phyloP scores from a whole-genome alignment of 2,888 invertebrate species.

The Hydropsyche betteni region DNA sequence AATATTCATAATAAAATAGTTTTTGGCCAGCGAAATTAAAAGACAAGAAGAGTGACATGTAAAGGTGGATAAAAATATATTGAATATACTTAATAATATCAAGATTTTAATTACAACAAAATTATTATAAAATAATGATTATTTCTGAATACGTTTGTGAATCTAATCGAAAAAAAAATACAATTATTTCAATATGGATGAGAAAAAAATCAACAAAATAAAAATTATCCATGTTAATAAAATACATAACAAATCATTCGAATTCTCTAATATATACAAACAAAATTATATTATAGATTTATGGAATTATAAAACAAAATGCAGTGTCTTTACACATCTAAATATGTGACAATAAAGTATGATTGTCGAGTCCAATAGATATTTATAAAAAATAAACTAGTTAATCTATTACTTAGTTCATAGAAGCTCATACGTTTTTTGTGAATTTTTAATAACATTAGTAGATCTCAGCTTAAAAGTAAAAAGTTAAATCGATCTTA shows the following conservation, averaged over 20 bases:
- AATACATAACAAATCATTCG: too few species aligned
- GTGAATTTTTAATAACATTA: constrained; percentile 7
- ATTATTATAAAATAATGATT: too few species aligned
- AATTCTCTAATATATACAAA: too few species aligned
- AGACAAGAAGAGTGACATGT: background rate
- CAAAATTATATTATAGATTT: too few species aligned
- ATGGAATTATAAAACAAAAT: too few species aligned
- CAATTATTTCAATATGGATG: background rate
- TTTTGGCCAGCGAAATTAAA: background rate
- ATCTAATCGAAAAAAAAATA: background rate
- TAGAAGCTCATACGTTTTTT: constrained; percentile 14
- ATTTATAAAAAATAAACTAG: constrained; percentile 24
- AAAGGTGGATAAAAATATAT: background rate
- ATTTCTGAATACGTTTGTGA: too few species aligned
- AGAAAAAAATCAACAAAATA: background rate
- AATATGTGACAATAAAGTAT: constrained; percentile 12
- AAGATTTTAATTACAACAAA: background rate
- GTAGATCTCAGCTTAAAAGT: too few species aligned
- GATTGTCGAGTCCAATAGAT: constrained; percentile 27
- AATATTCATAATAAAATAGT: constrained; percentile 4
- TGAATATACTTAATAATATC: background rate
- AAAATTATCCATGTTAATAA: background rate
- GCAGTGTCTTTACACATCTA: background rate
- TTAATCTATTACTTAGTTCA: background rate
- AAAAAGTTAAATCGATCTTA: too few species aligned